Evolutionary conservation across 1,140 invertebrate species (phyloP).

Genomic region (Berghia stephanieae): DNA sequence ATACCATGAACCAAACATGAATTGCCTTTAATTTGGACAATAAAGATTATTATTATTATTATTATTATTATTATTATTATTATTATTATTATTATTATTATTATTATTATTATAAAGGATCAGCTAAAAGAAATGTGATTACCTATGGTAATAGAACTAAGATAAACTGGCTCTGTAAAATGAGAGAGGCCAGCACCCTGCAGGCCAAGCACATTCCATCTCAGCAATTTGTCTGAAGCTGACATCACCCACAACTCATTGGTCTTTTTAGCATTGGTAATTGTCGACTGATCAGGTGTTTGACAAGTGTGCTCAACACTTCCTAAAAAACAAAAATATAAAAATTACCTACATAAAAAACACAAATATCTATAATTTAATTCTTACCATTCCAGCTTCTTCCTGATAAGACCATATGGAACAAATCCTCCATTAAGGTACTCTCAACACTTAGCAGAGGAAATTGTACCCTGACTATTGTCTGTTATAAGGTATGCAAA

Average conservation of each 20-base stretch:
- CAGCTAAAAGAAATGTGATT: slow-evolving; percentile 25
- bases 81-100: too few relatives aligned
- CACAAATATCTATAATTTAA: neutral
- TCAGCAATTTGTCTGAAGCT: slow-evolving; percentile 90
- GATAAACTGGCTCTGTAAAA: slow-evolving; percentile 77
- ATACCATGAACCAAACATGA: too few relatives aligned
- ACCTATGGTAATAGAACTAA: slow-evolving; percentile 78
- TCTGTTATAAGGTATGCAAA: too few relatives aligned
- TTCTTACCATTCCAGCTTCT: neutral
- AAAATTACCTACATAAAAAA: neutral
- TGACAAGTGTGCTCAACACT: slow-evolving; percentile 10
- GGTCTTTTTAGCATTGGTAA: slow-evolving; percentile 29
- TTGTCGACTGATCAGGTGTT: slow-evolving; percentile 40
- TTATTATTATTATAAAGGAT: too few relatives aligned
- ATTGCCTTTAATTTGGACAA: too few relatives aligned
- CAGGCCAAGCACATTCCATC: slow-evolving; percentile 85
- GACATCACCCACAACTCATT: slow-evolving; percentile 72
- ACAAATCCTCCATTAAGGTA: neutral
- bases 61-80: too few relatives aligned
- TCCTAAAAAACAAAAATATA: neutral
- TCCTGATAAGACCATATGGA: neutral
- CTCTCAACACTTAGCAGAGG: too few relatives aligned
- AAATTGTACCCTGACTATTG: too few relatives aligned
- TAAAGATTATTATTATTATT: too few relatives aligned
- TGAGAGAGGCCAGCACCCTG: slow-evolving; percentile 83